Conservation (phyloP, 2,113 vertebrate genomes). For the Ptilorrhoa leucosticta region DNA sequence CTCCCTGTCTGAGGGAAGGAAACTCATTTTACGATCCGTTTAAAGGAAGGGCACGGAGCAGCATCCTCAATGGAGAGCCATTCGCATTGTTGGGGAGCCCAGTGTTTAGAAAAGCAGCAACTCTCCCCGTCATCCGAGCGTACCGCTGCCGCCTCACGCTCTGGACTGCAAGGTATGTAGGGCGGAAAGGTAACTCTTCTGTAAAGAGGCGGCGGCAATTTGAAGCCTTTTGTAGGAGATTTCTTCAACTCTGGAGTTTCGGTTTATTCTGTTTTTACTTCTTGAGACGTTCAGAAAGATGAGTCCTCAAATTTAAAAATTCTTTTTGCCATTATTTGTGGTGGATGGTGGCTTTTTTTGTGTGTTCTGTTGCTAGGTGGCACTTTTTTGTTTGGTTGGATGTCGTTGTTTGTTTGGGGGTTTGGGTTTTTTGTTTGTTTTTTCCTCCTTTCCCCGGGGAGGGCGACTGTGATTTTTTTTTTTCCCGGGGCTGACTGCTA, state of each 20-base stretch:
- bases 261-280: not conserved
- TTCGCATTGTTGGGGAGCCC: constrained; percentile 40
- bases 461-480: not conserved
- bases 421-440: rapidly evolving
- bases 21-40: constrained; percentile 75
- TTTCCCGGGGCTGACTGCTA: not conserved
- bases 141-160: not conserved
- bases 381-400: not conserved
- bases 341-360: not conserved
- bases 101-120: constrained; percentile 1
- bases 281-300: not conserved
- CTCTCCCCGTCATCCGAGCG: not conserved
- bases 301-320: not conserved
- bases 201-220: not conserved
- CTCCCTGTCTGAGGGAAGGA: constrained; percentile 63
- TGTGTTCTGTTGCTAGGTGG: not conserved
- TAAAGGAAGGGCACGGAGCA: constrained; percentile 59
- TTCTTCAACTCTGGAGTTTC: not conserved
- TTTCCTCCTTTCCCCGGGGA: no score
- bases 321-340: not conserved
- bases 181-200: not conserved
- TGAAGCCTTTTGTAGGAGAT: not conserved
- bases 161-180: not conserved
- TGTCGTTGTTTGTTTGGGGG: not conserved
- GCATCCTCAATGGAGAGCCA: constrained; percentile 49